Evolutionary conservation across 2,797 vertebrate genomes (phyloP).

Genomic region (Pangasius sanitwongsei): DNA sequence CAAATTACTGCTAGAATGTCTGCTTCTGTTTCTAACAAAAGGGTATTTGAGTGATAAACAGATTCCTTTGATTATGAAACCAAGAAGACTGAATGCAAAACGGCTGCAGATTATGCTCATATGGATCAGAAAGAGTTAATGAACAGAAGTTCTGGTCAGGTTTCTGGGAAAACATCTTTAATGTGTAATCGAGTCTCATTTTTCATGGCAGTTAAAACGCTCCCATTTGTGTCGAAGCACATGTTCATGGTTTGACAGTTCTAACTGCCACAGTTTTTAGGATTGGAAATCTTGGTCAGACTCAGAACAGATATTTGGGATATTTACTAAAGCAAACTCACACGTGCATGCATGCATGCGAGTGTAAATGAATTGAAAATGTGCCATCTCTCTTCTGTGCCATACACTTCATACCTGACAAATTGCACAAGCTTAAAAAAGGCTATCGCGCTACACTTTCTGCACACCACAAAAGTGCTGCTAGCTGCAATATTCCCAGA

Average conservation of each 20-base stretch:
- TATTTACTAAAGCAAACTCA: not conserved
- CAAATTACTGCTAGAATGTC: not conserved
- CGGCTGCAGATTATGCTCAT: no score
- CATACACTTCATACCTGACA: not conserved
- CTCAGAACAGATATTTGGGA: not conserved
- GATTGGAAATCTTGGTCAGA: not conserved
- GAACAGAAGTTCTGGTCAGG: not conserved
- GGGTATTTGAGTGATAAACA: not conserved
- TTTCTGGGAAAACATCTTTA: not conserved
- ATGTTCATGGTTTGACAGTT: not conserved
- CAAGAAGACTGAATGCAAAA: not conserved
- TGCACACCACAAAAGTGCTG: not conserved
- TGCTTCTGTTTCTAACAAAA: not conserved
- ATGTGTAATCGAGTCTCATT: not conserved
- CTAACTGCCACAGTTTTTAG: not conserved
- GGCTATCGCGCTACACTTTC: no score
- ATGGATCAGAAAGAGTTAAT: not conserved
- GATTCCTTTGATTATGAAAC: not conserved
- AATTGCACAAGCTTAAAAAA: not conserved
- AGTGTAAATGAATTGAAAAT: not conserved
- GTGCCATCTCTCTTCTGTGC: not conserved
- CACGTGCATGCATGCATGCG: not conserved
- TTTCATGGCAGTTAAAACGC: not conserved
- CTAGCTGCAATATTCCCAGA: not conserved
- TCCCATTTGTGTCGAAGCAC: not conserved